A percentile compares a stretch with the other conserved stretches of the same genome.
phyloP scores from a whole-genome alignment of 2,888 invertebrate species.

The Chirona hameri region DNA sequence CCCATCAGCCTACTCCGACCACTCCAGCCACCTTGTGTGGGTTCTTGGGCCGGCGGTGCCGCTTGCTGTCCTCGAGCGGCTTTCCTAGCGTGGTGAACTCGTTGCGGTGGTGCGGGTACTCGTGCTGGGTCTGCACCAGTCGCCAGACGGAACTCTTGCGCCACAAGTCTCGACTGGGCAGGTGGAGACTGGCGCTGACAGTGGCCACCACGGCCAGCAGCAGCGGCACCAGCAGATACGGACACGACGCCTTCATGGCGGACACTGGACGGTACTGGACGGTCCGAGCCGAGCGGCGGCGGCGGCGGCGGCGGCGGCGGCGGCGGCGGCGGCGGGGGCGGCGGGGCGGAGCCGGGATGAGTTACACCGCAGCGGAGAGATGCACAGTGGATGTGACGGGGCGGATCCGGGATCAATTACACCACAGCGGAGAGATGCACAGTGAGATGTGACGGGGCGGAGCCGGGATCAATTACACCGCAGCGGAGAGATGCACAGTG shows the following conservation, averaged over 20 bases:
- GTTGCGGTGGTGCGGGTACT: constrained; percentile 29
- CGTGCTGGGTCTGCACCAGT: constrained; percentile 6
- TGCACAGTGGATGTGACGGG: too few relatives aligned
- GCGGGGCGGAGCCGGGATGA: neutral
- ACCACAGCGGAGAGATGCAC: too few relatives aligned
- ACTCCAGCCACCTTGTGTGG: neutral
- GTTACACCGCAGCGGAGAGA: too few relatives aligned
- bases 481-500: too few relatives aligned
- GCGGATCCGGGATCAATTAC: too few relatives aligned
- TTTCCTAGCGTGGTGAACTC: constrained; percentile 28
- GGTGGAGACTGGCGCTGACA: neutral
- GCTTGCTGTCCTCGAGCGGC: neutral
- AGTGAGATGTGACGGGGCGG: too few relatives aligned
- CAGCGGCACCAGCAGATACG: neutral
- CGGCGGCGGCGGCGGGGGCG: neutral
- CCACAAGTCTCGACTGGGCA: constrained; percentile 28
- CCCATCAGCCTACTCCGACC: too few relatives aligned
- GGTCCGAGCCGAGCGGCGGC: neutral
- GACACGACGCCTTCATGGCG: neutral
- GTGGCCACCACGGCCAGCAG: neutral
- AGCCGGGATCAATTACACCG: too few relatives aligned
- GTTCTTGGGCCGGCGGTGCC: neutral
- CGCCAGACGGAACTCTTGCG: constrained; percentile 28
- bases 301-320: neutral
- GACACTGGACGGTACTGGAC: neutral